Conservation (phyloP, 2,888 invertebrate genomes). For the Argyresthia albistria region DNA sequence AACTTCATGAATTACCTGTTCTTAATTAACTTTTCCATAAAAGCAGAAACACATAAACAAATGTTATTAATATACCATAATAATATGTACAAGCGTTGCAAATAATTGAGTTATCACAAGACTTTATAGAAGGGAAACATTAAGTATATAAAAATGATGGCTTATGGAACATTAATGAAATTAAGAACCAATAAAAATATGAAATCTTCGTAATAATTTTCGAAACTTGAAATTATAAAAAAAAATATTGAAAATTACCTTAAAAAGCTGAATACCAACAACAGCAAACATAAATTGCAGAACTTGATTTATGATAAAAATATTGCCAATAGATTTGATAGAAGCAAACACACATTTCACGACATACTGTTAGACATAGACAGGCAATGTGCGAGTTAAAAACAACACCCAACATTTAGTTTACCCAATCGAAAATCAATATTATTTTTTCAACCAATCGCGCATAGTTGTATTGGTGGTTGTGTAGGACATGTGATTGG, state of each 20-base stretch:
- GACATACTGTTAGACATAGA: conserved; percentile 83
- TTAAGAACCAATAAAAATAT: no score
- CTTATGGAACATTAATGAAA: no score
- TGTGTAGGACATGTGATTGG: no score
- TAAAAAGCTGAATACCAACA: conserved; percentile 99
- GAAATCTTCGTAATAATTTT: neutral
- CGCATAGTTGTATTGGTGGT: neutral
- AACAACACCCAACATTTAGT: conserved; percentile 20
- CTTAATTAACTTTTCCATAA: neutral
- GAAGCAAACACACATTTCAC: conserved; percentile 99
- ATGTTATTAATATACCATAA: no score
- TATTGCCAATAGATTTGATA: conserved; percentile 98
- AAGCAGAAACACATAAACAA: no score
- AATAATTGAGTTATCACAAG: no score
- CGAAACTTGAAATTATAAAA: conserved; percentile 5
- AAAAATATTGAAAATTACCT: conserved; percentile 74
- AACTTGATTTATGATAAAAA: conserved; percentile 98
- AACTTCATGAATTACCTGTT: neutral
- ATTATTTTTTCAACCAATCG: neutral
- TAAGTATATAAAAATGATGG: no score
- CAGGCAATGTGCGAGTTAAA: conserved; percentile 14
- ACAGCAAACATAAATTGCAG: conserved; percentile 99
- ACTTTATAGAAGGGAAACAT: no score
- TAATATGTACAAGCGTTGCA: no score
- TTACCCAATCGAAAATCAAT: conserved; percentile 11